Evolutionary conservation across 2,888 invertebrate species (phyloP).

Genomic region (Tricholauxania praeusta): DNA sequence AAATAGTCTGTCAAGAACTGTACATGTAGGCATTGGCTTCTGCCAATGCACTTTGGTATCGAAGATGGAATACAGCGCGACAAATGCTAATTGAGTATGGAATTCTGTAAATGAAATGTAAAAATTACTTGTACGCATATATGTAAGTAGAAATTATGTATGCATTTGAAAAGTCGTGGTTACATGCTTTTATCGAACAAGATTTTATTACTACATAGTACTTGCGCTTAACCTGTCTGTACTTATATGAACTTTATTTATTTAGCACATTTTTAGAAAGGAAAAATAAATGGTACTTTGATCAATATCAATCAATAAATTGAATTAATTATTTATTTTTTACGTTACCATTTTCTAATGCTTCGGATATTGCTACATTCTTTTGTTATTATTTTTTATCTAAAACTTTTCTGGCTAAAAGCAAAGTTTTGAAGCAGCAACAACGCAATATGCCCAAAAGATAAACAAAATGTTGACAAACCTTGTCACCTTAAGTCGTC

Average conservation of each 20-base stretch:
- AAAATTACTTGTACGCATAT: too few relatives aligned
- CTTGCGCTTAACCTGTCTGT: neutral
- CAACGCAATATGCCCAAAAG: neutral
- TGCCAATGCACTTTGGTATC: neutral
- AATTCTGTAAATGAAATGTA: constrained; percentile 14
- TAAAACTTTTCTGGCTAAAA: too few relatives aligned
- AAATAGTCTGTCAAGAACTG: constrained; percentile 5
- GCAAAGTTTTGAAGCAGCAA: neutral
- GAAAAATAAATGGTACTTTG: too few relatives aligned
- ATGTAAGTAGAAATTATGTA: neutral
- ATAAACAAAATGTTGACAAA: neutral
- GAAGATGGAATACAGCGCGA: neutral
- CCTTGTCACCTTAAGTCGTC: neutral
- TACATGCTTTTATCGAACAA: neutral
- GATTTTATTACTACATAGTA: neutral
- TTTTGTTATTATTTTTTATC: too few relatives aligned
- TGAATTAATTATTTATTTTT: too few relatives aligned
- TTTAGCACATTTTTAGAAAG: neutral
- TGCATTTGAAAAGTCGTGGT: neutral
- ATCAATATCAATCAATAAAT: too few relatives aligned
- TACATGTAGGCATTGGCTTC: neutral
- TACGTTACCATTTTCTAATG: too few relatives aligned
- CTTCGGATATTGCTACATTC: too few relatives aligned
- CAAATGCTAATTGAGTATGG: constrained; percentile 27
- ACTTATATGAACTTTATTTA: neutral